Evolutionary conservation across 2,797 vertebrate genomes (phyloP).

Genomic region (Eospalax fontanierii): DNA sequence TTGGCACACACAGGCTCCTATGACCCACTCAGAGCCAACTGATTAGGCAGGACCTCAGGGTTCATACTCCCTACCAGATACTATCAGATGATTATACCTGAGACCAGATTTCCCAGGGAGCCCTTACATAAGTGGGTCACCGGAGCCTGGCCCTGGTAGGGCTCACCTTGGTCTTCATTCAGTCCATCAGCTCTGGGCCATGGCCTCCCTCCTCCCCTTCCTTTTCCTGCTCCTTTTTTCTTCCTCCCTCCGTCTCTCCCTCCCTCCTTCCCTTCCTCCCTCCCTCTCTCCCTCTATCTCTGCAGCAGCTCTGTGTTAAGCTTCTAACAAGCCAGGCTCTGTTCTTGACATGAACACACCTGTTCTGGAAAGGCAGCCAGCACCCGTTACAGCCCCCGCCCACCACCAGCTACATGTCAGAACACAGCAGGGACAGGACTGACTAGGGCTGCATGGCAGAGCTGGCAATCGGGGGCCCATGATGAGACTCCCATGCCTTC

Average conservation of each 20-base stretch:
- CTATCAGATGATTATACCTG: background rate
- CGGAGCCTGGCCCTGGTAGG: background rate
- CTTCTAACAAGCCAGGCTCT: background rate
- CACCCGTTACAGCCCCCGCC: background rate
- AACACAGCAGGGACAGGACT: background rate
- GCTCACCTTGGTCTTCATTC: background rate
- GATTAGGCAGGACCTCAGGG: background rate
- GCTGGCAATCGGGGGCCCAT: background rate
- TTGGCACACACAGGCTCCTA: rapidly evolving
- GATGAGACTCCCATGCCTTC: background rate
- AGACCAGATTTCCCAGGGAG: too few relatives aligned
- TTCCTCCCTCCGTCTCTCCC: rapidly evolving
- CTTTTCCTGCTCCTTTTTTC: rapidly evolving
- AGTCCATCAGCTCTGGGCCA: background rate
- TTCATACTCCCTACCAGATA: background rate
- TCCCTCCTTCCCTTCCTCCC: background rate
- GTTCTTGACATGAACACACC: background rate
- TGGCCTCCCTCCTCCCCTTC: too few relatives aligned
- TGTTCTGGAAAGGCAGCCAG: background rate
- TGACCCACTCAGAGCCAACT: background rate
- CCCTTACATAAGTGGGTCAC: background rate
- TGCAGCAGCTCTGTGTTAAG: background rate
- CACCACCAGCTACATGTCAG: background rate
- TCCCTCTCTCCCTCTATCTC: too few relatives aligned
- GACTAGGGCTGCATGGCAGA: background rate